Base-by-base conservation (phyloP, 2,888 invertebrate species). In the Patella caerulea region DNA sequence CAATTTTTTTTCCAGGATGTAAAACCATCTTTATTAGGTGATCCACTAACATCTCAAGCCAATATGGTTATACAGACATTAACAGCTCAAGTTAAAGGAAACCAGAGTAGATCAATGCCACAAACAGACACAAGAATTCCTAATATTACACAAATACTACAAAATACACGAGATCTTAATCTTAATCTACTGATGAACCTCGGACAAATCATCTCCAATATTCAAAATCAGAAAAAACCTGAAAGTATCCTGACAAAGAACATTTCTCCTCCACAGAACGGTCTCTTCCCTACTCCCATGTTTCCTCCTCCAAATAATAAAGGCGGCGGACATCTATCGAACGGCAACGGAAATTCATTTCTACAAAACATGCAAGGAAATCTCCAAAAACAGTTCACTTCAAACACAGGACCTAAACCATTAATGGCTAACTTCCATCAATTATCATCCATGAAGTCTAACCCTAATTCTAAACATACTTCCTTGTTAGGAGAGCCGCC, bases 21-120 rank as follows among this genome's bases (percentile, higher is more conserved):
- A 12, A 86, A 84, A 73, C 86, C 87, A 14, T 88, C 92, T 11
- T 88, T 93, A 52, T 87, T 93, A 17, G 89, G 90, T n/a, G 88
- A 90, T 76, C 90, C 90, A 12, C 73, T 89, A 81, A 87, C 88
- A n/a, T 87, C 88, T 2, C 88, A 89, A 78, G 88, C 90, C 56
- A 88, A 87, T 77, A 85, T 88, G 24, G 92, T 93, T 53, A 88
- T 93, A 45, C 92, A 92, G 84, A 93, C 92, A 85, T 88, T 93
- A 19, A 82, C 85, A 74, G 79, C 83, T 72, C 85, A 87, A 76
- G 79, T 87, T 74, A 83, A 82, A 71, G 79, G 81, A 73, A 76
- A 79, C 59, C 34, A 59, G 9, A 54, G 72, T 7, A 70, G 72
- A 55, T 17, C 69, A 3, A 19, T 17, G 19, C 19, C 53, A 45